Evolutionary conservation across 2,797 vertebrate species (phyloP), one percentile per base, ranked within the genome.

Genomic region (Buphagus erythrorhynchus): DNA sequence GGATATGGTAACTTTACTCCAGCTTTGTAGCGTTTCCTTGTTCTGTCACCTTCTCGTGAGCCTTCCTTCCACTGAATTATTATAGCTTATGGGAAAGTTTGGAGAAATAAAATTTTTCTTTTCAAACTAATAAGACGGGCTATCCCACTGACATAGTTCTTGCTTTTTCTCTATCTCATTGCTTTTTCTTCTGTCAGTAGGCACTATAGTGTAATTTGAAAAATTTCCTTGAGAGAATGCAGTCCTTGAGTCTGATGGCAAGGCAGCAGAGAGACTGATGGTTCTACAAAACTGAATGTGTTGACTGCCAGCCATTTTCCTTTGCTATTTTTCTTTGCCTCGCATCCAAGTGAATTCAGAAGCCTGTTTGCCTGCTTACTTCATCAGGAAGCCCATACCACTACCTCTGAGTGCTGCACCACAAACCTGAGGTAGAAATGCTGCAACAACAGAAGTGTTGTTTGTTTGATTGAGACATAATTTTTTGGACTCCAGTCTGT

Each of bases 281-380:
- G 55, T 83, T 94, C 63, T 87, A 65, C 17, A 93, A 57, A 89
- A 78, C 20, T 6, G 1, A 78, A 65, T n/a, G 25, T 86, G 93
- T 87, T 97, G 89, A 83, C 88, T 95, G 66, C 46, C 5, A 26
- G 40, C 9, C 76, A 24, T 76, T 72, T 91, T 18, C 48, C 46
- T 91, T 84, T 71, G 67, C 93, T 77, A 24, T 71, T 77, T 91
- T 22, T 51, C 58, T 94, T 89, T 84, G 65, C 94, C 69, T 87
- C 6, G 2, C 49, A 93, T 81, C 84, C 74, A 76, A 9, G 45
- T 59, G 59, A 77, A 94, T 76, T 49, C 85, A 96, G 93, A 97
- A 96, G 94, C 95, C 92, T 88, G 74, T 89, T 67, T 65, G 73
- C 74, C 96, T 49, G 31, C 79, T 80, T 93, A 46, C 79, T 87